Evolutionary conservation across 1,140 invertebrate species (phyloP), one percentile per base, ranked within the genome.

Genomic region (Rhizoglyphus robini): DNA sequence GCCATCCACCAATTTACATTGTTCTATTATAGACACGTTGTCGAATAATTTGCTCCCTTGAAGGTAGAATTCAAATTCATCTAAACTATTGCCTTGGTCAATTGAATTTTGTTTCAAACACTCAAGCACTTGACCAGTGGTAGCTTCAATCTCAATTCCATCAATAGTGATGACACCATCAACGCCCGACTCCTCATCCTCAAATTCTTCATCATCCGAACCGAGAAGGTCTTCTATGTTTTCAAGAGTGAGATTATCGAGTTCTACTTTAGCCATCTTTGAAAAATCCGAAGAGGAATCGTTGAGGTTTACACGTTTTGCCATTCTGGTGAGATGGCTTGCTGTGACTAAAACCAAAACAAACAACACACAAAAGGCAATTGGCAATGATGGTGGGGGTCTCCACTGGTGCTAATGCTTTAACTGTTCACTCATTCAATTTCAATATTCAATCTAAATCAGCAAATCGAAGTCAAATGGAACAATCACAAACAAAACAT

Each of bases 1-100:
- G 25, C 66, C 66, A 58, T 69, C 68, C 23, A 69, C 68, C 23
- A 69, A 47, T 65, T 65, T 69, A 47, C 68, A 69, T 46, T 69
- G 68, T 62, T 51, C 46, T 32, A 69, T 69, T 13, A 69, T 69
- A 1, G 68, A 69, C 51, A 41, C 64, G 15, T 65, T 48, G 4
- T 25, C 15, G 15, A n/a, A 15, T 25, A 69, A 38, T 32, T 51
- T 47, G 8, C 20, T 65, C 2, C 68, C 68, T 68, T 69, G 68
- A 47, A 69, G 29, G 38, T 68, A 65, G 41, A 69, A 69, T 20
- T 69, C 65, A 61, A 41, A 69, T 18, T 59, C 59, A 34, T 69
- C 61, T 13, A 69, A 60, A 41, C 60, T 54, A 25, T 58, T 49
- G 23, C 23, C 29, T n/a, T 18, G n/a, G 23, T 48, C 47, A 27